Evolutionary conservation across 2,113 vertebrate genomes (phyloP).

Genomic region (rat (Rattus norvegicus)): DNA sequence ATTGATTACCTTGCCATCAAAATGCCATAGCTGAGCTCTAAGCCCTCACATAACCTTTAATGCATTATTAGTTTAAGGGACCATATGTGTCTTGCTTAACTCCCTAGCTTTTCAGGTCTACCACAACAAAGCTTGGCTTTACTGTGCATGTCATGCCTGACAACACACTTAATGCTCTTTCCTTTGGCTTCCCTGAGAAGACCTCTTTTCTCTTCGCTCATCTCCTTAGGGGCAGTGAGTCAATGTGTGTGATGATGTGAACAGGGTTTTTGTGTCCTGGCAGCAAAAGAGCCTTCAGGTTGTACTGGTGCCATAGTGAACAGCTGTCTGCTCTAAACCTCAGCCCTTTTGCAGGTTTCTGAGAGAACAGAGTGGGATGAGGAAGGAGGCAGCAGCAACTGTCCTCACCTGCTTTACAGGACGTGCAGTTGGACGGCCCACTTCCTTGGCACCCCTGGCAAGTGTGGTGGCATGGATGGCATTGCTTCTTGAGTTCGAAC

Average conservation of each 20-base stretch:
- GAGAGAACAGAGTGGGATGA: neutral
- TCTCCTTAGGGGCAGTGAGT: neutral
- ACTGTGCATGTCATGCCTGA: neutral
- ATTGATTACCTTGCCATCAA: neutral
- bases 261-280: neutral
- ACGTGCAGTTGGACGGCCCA: conserved; percentile 90
- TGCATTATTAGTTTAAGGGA: neutral
- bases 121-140: neutral
- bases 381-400: neutral
- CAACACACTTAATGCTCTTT: neutral
- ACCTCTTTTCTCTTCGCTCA: neutral
- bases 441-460: conserved; percentile 91
- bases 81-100: neutral
- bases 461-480: conserved; percentile 92
- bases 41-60: neutral
- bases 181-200: conserved; percentile 17
- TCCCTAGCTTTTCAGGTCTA: conserved; percentile 14
- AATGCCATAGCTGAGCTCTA: neutral
- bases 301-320: neutral
- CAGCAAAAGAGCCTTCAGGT: neutral
- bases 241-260: neutral
- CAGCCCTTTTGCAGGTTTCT: neutral
- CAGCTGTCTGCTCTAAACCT: neutral
- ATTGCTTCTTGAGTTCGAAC: conserved; percentile 87
- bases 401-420: conserved; percentile 91